Percentiles rank a stretch among this genome's conserved stretches.
Conservation (phyloP, 2,888 invertebrate genomes). For the Leptopilina syphax region DNA sequence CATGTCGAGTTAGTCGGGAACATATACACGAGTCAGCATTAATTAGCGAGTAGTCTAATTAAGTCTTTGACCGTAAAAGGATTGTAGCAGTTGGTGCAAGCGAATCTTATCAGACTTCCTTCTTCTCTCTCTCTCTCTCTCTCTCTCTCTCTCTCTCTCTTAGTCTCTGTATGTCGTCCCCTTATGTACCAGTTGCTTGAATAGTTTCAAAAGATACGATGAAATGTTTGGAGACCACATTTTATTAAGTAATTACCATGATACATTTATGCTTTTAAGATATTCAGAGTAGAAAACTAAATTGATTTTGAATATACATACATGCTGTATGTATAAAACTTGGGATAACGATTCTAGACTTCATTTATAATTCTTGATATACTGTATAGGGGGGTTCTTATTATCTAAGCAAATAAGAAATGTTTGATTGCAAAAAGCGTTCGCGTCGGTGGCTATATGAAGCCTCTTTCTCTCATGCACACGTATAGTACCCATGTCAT, state of each 20-base stretch:
- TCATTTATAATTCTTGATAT: constrained; percentile 55
- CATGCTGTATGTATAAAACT: neutral
- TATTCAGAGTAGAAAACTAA: neutral
- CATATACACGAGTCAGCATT: constrained; percentile 59
- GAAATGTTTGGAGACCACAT: neutral
- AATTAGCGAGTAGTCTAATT: constrained; percentile 61
- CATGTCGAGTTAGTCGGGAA: constrained; percentile 26
- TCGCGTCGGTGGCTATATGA: constrained; percentile 40
- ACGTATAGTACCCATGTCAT: constrained; percentile 52
- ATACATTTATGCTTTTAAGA: constrained; percentile 5
- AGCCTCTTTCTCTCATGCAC: constrained; percentile 46
- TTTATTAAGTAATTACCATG: constrained; percentile 21
- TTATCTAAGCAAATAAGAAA: constrained; percentile 67
- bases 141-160: neutral
- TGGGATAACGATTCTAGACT: neutral
- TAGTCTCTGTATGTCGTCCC: neutral
- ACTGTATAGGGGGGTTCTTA: constrained; percentile 53
- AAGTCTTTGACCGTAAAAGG: constrained; percentile 54
- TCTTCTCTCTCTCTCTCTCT: neutral
- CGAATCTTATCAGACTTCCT: constrained; percentile 14
- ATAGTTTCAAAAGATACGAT: constrained; percentile 1
- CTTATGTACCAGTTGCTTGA: neutral
- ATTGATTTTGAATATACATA: constrained; percentile 5
- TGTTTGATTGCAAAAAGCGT: constrained; percentile 55
- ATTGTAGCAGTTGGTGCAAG: constrained; percentile 31